Evolutionary conservation across 1,140 invertebrate genomes (phyloP).

Genomic region (Eriocheir sinensis): DNA sequence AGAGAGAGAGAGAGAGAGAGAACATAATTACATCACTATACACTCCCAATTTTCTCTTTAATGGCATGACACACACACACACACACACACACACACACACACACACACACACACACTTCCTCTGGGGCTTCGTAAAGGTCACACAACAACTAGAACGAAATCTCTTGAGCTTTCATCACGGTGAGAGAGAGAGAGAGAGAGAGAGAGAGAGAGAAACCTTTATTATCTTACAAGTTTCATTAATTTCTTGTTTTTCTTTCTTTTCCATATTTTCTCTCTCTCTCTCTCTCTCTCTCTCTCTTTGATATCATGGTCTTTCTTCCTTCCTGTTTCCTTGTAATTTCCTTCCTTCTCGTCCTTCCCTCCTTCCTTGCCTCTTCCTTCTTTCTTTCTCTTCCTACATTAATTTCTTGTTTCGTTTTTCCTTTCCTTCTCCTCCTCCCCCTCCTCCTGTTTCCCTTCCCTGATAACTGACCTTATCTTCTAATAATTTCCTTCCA

Average conservation of each 20-base stretch:
- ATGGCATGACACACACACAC: not conserved
- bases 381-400: no score
- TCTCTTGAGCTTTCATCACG: not conserved
- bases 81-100: slow-evolving; percentile 16
- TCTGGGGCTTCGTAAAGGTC: no score
- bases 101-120: slow-evolving; percentile 23
- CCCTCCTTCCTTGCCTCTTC: not conserved
- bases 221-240: not conserved
- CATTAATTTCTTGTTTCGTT: no score
- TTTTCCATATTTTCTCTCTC: not conserved
- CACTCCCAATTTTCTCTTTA: not conserved
- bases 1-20: no score
- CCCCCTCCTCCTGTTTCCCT: no score
- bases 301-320: not conserved
- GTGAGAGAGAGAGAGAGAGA: no score
- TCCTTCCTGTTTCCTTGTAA: no score
- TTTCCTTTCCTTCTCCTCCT: no score
- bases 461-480: no score
- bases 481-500: not conserved
- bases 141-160: not conserved
- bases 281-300: slow-evolving; percentile 39
- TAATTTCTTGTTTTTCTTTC: not conserved
- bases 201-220: no score
- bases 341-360: not conserved
- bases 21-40: not conserved